A percentile compares a stretch with the other conserved stretches of the same genome.
Evolutionary conservation across 2,797 vertebrate species (phyloP).

Genomic region (Loriculus beryllinus): DNA sequence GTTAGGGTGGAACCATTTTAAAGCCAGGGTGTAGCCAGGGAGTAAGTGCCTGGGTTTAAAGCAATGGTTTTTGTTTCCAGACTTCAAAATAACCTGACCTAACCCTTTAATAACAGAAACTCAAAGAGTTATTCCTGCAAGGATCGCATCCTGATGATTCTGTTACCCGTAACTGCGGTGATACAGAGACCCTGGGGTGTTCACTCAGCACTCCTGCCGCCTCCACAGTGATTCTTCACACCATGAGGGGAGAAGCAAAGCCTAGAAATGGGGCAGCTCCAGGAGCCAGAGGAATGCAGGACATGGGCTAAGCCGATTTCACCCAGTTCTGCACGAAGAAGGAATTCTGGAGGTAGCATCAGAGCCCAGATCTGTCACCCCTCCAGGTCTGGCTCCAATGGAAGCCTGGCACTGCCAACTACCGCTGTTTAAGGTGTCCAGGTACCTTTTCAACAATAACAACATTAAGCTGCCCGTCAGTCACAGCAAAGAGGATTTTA

Average conservation of each 20-base stretch:
- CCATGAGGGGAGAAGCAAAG: conserved; percentile 23
- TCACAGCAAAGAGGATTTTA: not conserved
- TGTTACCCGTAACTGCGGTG: not conserved
- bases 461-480: not conserved
- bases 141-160: not conserved
- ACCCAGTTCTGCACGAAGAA: not conserved
- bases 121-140: not conserved
- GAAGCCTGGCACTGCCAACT: not conserved
- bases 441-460: not conserved
- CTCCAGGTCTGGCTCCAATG: conserved; percentile 71
- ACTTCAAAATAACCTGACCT: conserved; percentile 47
- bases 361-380: conserved; percentile 80
- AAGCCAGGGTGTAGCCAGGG: conserved; percentile 73
- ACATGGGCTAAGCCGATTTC: conserved; percentile 69
- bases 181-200: fast-evolving
- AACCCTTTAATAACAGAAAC: conserved; percentile 19
- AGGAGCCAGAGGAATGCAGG: conserved; percentile 79
- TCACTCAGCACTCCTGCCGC: not conserved
- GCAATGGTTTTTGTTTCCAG: not conserved
- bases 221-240: not conserved
- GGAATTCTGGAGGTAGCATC: conserved; percentile 64
- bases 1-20: conserved; percentile 74
- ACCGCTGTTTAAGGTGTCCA: fast-evolving
- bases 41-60: conserved; percentile 41
- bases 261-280: conserved; percentile 77